Evolutionary conservation across 2,797 vertebrate genomes (phyloP), one percentile per base, ranked within the genome.

Genomic region (Tiaroga cobitis): DNA sequence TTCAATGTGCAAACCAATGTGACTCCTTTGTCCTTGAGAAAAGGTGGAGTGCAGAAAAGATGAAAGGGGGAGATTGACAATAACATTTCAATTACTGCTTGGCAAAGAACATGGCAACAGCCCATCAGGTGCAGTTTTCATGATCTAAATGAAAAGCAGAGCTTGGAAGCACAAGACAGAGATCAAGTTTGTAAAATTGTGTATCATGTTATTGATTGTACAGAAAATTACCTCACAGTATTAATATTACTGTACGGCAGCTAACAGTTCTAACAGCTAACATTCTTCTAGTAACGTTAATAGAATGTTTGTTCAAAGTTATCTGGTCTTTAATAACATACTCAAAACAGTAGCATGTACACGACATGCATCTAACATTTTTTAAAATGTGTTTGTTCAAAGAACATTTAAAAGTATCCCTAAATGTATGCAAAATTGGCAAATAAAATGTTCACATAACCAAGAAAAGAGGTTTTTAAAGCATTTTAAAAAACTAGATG

Each of bases 21-120:
- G 59, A 80, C 78, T 74, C 19, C 37, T 67, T 80, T 43, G 54
- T 80, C 76, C 75, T 80, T 83, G 43, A 69, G 49, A 69, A 83
- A 70, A 63, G 29, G 9, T 34, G 67, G 24, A 56, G 49, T n/a
- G n/a, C n/a, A 41, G n/a, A 74, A 73, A 82, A 59, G 15, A 76
- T 77, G 61, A 21, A 63, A 82, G 39, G 4, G 63, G 13, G 46
- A 37, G n/a, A 61, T 13, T 39, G n/a, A 54, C 61, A 84, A 84
- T 56, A 68, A 56, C 61, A 83, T 67, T 67, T 76, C 32, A 76
- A 73, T 65, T 32, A 37, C 24, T 37, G 56, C 24, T 39, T 83
- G 61, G 46, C 41, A 83, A 67, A 76, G 29, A 75, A 63, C 56
- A 75, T 26, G 41, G 56, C 41, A 83, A 76, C 70, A 32, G 43